Conservation (phyloP, 2,888 invertebrate species). For the Alloplasta piceator region DNA sequence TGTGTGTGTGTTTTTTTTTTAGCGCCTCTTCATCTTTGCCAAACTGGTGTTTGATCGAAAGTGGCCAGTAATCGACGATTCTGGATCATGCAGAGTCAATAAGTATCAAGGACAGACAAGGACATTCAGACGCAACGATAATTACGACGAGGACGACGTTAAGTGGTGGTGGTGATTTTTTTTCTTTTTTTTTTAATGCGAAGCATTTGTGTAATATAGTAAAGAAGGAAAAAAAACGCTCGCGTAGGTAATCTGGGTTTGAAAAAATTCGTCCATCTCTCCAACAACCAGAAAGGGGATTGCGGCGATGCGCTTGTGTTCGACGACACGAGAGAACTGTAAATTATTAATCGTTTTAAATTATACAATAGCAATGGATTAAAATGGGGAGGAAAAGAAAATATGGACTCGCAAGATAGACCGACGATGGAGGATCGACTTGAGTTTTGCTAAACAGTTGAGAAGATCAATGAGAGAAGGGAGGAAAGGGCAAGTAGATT, state of each 20-base stretch:
- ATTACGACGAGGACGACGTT: constrained; percentile 29
- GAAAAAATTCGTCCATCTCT: constrained; percentile 56
- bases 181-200: constrained; percentile 62
- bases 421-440: too few species aligned
- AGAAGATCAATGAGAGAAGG: constrained; percentile 6
- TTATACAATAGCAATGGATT: constrained; percentile 75
- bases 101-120: background rate
- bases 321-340: constrained; percentile 71
- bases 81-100: background rate
- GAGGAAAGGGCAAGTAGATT: background rate
- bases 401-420: background rate
- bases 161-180: constrained; percentile 66
- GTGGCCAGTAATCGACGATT: background rate
- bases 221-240: constrained; percentile 28
- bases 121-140: constrained; percentile 11
- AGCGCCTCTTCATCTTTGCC: background rate
- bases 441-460: too few species aligned
- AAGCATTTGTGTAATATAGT: constrained; percentile 77
- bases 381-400: constrained; percentile 25
- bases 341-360: constrained; percentile 80
- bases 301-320: constrained; percentile 73
- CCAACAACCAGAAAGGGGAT: constrained; percentile 73
- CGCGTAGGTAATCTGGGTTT: constrained; percentile 5
- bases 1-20: too few species aligned
- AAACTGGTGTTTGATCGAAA: background rate